A percentile compares a stretch with the other conserved stretches of the same genome.
Evolutionary conservation across 2,888 invertebrate genomes (phyloP).

Genomic region (Drosophila longiperda): DNA sequence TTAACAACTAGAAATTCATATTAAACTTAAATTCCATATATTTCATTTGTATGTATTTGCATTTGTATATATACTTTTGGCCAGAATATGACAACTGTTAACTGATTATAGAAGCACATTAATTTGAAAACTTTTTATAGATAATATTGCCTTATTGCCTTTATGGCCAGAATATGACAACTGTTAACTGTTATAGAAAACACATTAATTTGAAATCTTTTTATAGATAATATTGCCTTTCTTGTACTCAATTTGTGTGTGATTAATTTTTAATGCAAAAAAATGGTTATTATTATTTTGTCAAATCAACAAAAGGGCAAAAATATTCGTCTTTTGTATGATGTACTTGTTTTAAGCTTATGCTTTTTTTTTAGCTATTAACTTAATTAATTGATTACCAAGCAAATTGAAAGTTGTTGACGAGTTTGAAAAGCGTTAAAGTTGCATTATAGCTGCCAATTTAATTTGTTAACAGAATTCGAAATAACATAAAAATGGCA

Average conservation of each 20-base stretch:
- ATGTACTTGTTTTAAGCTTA: background rate
- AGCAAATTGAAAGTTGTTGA: background rate
- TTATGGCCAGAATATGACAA: background rate
- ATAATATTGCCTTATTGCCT: no score
- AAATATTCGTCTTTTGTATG: background rate
- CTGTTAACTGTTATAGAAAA: background rate
- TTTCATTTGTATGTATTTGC: background rate
- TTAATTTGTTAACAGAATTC: background rate
- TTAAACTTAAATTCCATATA: conserved; percentile 13
- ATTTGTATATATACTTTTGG: background rate
- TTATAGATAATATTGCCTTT: background rate
- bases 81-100: no score
- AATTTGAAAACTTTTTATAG: no score
- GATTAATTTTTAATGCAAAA: background rate
- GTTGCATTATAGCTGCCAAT: background rate
- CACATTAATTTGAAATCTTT: background rate
- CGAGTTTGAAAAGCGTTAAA: background rate
- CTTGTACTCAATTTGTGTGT: background rate
- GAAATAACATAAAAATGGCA: background rate
- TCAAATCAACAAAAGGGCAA: background rate
- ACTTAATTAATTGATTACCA: background rate
- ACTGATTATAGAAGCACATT: no score
- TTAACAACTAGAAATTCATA: background rate
- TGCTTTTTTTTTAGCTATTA: background rate
- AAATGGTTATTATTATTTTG: background rate